A percentile compares a stretch with the other conserved stretches of the same genome.
phyloP scores from a whole-genome alignment of 2,888 invertebrate genomes.

The Griposia aprilina region DNA sequence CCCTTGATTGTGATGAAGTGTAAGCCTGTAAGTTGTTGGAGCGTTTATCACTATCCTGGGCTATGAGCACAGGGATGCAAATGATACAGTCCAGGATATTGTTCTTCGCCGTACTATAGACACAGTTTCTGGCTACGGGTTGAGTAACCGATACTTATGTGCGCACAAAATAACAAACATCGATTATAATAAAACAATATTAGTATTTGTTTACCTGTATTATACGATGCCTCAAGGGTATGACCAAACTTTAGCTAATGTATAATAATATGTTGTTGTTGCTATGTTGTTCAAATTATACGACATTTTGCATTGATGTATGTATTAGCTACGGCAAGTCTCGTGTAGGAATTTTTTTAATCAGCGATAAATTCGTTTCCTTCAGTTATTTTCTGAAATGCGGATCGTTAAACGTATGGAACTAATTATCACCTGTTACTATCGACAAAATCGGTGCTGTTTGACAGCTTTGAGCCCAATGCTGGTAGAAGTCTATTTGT shows the following conservation, averaged over 20 bases:
- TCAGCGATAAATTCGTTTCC: constrained; percentile 28
- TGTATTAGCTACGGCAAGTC: constrained; percentile 38
- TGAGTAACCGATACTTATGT: constrained; percentile 47
- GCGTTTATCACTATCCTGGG: constrained; percentile 71
- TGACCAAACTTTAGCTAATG: constrained; percentile 50
- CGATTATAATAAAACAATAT: constrained; percentile 62
- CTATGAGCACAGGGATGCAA: constrained; percentile 79
- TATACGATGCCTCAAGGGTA: constrained; percentile 55
- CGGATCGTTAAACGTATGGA: constrained; percentile 7
- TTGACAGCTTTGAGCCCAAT: no score
- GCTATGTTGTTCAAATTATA: constrained; percentile 48
- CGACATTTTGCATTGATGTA: constrained; percentile 44
- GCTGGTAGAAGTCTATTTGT: no score
- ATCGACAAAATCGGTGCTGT: no score
- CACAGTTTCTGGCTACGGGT: constrained; percentile 52
- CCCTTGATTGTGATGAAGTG: constrained; percentile 40
- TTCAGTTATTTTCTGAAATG: constrained; percentile 16
- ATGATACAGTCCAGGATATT: constrained; percentile 75
- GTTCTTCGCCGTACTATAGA: constrained; percentile 67
- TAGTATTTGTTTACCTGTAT: constrained; percentile 61
- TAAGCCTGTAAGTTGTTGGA: constrained; percentile 64
- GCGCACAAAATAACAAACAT: constrained; percentile 55
- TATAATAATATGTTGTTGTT: constrained; percentile 36
- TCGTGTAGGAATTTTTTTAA: constrained; percentile 30
- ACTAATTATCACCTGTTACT: no score